A percentile compares a stretch with the other conserved stretches of the same genome.
Evolutionary conservation across 1,140 invertebrate genomes (phyloP).

Genomic region (Drosophila sucinea): DNA sequence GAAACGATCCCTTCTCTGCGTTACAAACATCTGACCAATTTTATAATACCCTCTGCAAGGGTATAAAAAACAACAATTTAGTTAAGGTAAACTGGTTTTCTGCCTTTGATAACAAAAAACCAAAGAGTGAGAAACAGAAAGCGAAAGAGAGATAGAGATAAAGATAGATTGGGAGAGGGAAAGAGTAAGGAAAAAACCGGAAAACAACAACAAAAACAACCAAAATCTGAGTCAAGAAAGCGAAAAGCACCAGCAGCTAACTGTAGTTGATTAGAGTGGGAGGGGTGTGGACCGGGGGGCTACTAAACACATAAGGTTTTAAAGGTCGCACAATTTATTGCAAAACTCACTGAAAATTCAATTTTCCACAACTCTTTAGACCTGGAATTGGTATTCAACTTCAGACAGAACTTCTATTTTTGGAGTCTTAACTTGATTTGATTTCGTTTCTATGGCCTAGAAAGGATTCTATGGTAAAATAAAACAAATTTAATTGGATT

Average conservation of each 20-base stretch:
- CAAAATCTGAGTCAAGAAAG: slow-evolving; percentile 42
- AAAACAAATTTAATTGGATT: too few species aligned
- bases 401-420: too few species aligned
- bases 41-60: too few species aligned
- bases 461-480: too few species aligned
- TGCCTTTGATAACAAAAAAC: slow-evolving; percentile 32
- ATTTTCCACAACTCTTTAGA: too few species aligned
- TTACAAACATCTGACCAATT: too few species aligned
- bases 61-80: slow-evolving; percentile 40
- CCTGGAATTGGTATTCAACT: too few species aligned
- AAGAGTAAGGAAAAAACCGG: slow-evolving; percentile 31
- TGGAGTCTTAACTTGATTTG: too few species aligned
- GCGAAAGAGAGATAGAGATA: not conserved
- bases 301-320: slow-evolving; percentile 32
- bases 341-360: not conserved
- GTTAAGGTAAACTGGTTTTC: slow-evolving; percentile 60
- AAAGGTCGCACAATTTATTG: not conserved
- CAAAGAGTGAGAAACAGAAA: not conserved
- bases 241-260: slow-evolving; percentile 47
- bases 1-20: too few species aligned
- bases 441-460: too few species aligned
- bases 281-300: too few species aligned
- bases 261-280: slow-evolving; percentile 33
- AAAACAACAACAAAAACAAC: slow-evolving; percentile 33
- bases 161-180: not conserved